Evolutionary conservation across 2,888 invertebrate species (phyloP).

Genomic region (Abrostola tripartita): DNA sequence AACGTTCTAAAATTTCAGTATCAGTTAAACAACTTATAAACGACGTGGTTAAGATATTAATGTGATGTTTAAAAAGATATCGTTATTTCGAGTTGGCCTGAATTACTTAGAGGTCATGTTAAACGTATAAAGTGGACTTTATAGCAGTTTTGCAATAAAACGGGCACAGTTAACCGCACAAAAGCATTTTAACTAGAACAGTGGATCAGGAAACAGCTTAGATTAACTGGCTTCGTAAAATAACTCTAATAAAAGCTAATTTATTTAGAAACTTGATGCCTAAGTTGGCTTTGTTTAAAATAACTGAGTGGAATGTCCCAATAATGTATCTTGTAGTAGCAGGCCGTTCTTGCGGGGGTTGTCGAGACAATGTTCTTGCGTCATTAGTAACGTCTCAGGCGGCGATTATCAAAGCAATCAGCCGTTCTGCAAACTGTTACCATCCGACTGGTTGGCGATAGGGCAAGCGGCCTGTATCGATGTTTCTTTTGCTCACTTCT

Average conservation of each 20-base stretch:
- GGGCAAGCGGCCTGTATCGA: constrained; percentile 42
- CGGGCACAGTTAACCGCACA: constrained; percentile 32
- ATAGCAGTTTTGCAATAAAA: constrained; percentile 38
- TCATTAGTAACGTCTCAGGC: constrained; percentile 79
- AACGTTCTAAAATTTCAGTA: background rate
- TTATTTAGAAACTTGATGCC: constrained; percentile 34
- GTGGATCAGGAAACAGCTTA: constrained; percentile 1
- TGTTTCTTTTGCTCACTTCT: constrained; percentile 30
- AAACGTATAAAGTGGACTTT: constrained; percentile 36
- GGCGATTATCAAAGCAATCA: constrained; percentile 85
- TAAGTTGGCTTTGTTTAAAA: constrained; percentile 37
- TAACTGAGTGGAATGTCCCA: constrained; percentile 54
- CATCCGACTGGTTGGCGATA: constrained; percentile 52
- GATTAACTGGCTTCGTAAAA: constrained; percentile 9
- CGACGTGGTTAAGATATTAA: constrained; percentile 18
- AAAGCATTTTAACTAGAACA: constrained; percentile 40
- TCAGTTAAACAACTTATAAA: background rate
- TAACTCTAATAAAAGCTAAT: constrained; percentile 29
- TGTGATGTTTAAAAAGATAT: constrained; percentile 30
- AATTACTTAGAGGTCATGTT: constrained; percentile 37
- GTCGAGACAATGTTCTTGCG: constrained; percentile 76
- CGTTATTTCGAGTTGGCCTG: constrained; percentile 32
- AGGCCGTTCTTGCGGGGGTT: constrained; percentile 61
- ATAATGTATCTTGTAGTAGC: constrained; percentile 63
- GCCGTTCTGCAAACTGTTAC: constrained; percentile 78